phyloP scores from a whole-genome alignment of 2,113 vertebrate genomes.

The Chauna torquata region DNA sequence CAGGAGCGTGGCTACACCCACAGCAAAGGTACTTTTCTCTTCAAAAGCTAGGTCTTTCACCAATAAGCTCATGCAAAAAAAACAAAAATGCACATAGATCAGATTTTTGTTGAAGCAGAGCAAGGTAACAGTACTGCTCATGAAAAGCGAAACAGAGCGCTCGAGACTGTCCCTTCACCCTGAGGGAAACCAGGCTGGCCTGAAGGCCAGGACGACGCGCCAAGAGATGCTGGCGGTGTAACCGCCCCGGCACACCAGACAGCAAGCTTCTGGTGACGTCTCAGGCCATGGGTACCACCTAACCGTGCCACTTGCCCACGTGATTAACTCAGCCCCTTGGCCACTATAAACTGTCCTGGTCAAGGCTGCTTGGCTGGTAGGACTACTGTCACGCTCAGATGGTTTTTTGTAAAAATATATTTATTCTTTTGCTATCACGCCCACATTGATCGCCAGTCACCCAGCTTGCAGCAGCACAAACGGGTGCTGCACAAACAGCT shows the following conservation, averaged over 20 bases:
- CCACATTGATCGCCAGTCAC: neutral
- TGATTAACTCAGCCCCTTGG: neutral
- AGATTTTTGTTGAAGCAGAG: neutral
- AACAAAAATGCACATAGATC: accelerated
- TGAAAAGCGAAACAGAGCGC: neutral
- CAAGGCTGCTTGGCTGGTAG: neutral
- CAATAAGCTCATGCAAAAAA: neutral
- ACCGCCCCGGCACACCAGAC: neutral
- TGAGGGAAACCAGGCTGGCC: neutral
- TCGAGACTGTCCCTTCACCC: neutral
- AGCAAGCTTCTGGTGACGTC: neutral
- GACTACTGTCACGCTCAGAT: neutral
- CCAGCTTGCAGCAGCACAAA: neutral
- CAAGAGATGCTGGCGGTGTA: neutral
- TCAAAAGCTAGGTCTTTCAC: neutral
- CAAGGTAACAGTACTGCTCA: neutral
- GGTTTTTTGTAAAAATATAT: neutral
- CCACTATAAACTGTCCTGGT: neutral
- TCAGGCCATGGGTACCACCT: neutral
- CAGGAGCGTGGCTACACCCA: accelerated
- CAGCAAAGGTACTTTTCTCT: neutral
- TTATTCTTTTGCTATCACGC: neutral
- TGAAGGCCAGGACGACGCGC: neutral
- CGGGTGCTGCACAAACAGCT: neutral
- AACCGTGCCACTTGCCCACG: neutral